Conservation (phyloP, 2,113 vertebrate genomes). For the Neomonachus schauinslandi region DNA sequence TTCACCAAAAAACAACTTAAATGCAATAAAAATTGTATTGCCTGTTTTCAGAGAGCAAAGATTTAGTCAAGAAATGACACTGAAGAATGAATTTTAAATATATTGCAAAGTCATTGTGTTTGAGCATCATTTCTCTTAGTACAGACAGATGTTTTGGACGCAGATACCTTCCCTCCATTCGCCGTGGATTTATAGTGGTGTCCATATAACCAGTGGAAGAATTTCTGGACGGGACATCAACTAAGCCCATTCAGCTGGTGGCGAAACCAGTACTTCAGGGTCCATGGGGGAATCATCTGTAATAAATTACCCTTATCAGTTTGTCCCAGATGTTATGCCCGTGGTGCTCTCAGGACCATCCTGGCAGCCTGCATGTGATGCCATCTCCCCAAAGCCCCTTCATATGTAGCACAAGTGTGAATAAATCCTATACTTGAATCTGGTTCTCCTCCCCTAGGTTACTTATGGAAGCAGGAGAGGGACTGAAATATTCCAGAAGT, state of each 20-base stretch:
- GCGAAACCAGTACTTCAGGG: neutral
- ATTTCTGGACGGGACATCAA: neutral
- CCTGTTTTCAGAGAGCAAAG: constrained; percentile 60
- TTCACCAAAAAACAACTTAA: constrained; percentile 68
- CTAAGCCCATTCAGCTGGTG: neutral
- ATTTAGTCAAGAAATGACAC: constrained; percentile 47
- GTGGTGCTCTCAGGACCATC: neutral
- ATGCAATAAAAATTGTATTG: constrained; percentile 61
- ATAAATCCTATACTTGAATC: neutral
- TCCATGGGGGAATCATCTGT: neutral
- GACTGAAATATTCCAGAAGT: neutral
- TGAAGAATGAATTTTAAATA: neutral
- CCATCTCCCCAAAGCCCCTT: neutral
- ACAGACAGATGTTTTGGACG: constrained; percentile 1
- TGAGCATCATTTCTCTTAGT: neutral
- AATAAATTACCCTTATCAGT: neutral
- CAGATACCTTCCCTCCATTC: neutral
- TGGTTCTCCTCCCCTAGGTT: neutral
- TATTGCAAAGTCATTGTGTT: neutral
- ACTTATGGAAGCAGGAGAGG: neutral
- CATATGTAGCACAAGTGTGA: neutral
- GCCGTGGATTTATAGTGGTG: neutral
- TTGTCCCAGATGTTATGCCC: neutral
- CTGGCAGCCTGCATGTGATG: too few species aligned
- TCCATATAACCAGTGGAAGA: neutral